These are phyloP conservation scores for Mugil cephalus DNA, from an alignment of 2,113 vertebrate genomes.

Conservation along the genomic window DNA sequence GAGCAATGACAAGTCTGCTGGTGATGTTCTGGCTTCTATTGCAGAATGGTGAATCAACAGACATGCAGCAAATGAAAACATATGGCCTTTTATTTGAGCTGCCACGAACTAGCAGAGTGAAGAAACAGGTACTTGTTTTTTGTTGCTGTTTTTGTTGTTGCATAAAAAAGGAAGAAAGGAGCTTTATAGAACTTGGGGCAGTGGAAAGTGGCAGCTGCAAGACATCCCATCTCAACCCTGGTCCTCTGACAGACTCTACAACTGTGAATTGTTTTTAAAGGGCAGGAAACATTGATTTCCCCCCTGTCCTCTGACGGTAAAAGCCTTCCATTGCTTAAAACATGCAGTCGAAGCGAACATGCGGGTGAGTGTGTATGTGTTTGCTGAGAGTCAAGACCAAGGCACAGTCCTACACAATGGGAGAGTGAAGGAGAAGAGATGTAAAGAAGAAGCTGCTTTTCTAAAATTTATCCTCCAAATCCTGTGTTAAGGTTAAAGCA, in stretches of 20 bases:
- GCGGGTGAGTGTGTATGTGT: conserved; percentile 9
- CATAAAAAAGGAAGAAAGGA: not conserved
- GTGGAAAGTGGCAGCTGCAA: conserved; percentile 18
- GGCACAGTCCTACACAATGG: conserved; percentile 15
- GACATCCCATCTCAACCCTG: conserved; percentile 18
- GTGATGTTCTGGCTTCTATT: conserved; percentile 5
- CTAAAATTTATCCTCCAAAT: too few species aligned
- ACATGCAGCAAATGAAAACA: not conserved
- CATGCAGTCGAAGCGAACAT: conserved; percentile 32
- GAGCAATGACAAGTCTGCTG: not conserved
- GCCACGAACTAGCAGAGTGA: not conserved
- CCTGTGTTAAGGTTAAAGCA: too few species aligned
- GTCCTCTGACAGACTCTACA: conserved; percentile 37
- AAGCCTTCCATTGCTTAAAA: conserved; percentile 53
- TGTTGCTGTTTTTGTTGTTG: not conserved
- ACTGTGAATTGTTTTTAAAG: conserved; percentile 65
- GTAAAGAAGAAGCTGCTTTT: not conserved
- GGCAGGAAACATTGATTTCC: conserved; percentile 69
- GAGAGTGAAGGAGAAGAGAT: not conserved
- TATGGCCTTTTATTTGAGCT: conserved; percentile 19
- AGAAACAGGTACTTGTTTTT: not conserved
- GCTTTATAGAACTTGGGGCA: conserved; percentile 17
- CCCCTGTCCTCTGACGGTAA: conserved; percentile 43
- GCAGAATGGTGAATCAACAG: conserved; percentile 14
- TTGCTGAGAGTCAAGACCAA: conserved; percentile 22